Evolutionary conservation across 2,113 vertebrate genomes (phyloP), one percentile per base, ranked within the genome.

Genomic region (Leptobrachium ailaonicum): DNA sequence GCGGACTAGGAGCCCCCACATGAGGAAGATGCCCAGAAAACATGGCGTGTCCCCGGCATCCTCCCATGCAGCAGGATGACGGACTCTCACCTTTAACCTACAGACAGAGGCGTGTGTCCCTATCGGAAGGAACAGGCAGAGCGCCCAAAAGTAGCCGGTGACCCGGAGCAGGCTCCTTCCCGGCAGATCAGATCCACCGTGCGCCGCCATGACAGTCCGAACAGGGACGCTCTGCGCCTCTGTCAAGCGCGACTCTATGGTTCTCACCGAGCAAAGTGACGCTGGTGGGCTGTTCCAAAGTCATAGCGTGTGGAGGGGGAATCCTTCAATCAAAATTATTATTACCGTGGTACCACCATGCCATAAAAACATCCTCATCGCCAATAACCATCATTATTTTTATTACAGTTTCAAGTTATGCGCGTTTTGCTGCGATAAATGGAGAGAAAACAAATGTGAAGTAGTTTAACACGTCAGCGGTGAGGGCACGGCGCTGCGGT

Each of bases 1-100:
- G 1, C 20, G 20, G 20, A 32, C 20, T 32, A 32, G 20, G 20
- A 32, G 20, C 20, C 20, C 20, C 20, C 20, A 32, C 20, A 32
- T 32, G 20, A 32, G 20, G 20, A 32, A 32, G 20, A 32, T 32
- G 20, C 20, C 20, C 20, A 32, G 20, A 32, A 32, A 32, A 32
- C 20, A 32, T 32, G 20, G 20, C 20, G 20, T 32, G 20, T 32
- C 20, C 20, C 20, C 20, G 20, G 20, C 20, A 32, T 32, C 20
- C 20, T 32, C 20, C 20, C 20, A 32, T 32, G 20, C 20, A 32
- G 20, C 20, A 32, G 20, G 20, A 32, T 32, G 75, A 1, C 47
- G 54, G 44, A 8, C 6, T 8, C 77, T 80, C 53, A 80, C 78
- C 78, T 73, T 80, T 4, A 80, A n/a, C 64, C 78, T 67, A 20